Conservation (phyloP, 92 coral and sea anemone genomes). For the Porites cylindrica region DNA sequence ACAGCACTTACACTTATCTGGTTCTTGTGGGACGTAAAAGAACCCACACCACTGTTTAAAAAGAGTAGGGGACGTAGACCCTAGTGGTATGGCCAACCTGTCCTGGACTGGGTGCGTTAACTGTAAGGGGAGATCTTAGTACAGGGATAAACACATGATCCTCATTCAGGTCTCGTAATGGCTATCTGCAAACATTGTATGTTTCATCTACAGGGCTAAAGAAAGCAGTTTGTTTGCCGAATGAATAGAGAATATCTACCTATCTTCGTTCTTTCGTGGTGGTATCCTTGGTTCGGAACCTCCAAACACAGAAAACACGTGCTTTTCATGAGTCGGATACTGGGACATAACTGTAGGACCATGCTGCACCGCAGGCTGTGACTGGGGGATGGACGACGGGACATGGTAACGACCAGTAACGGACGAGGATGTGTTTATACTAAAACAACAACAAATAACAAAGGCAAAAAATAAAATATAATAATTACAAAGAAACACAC, state of each 20-base stretch:
- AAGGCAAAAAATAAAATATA: neutral
- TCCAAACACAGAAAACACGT: conserved; percentile 7
- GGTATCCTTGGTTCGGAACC: conserved; percentile 16
- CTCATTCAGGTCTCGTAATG: no score
- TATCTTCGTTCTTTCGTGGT: conserved; percentile 39
- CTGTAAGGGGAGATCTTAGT: no score
- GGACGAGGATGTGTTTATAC: neutral
- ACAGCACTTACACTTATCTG: no score
- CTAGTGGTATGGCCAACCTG: no score
- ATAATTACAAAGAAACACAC: no score
- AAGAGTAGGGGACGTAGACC: no score
- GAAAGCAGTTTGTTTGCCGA: neutral
- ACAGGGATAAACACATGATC: no score
- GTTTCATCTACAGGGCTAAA: neutral
- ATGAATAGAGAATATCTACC: conserved; percentile 1
- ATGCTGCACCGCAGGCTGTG: conserved; percentile 19
- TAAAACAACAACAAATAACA: neutral
- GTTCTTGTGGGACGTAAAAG: no score
- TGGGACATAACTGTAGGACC: conserved; percentile 13
- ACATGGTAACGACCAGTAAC: neutral
- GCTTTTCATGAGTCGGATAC: neutral
- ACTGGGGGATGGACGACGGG: neutral
- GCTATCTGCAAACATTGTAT: no score
- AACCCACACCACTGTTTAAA: no score
- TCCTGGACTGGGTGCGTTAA: no score